Evolutionary conservation across 37 sponge, comb jelly and placozoan species (phyloP).

Genomic region (Ianthella basta): DNA sequence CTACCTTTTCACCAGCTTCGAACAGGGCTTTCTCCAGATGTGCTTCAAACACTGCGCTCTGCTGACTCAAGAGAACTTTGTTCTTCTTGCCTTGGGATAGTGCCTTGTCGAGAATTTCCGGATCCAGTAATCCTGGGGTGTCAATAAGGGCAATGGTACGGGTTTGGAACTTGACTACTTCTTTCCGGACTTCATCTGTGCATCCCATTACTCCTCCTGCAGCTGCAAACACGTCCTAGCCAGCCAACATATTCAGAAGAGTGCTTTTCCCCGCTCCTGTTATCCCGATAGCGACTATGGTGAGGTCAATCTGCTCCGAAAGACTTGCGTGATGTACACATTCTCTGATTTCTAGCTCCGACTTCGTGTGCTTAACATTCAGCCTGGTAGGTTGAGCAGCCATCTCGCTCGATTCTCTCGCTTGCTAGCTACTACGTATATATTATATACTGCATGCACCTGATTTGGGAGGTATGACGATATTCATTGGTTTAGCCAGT

Average conservation of each 20-base stretch:
- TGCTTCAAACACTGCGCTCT: no score
- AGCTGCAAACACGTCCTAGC: not conserved
- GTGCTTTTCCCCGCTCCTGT: conserved; percentile 14
- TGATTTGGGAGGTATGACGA: no score
- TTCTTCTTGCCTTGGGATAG: no score
- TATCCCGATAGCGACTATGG: not conserved
- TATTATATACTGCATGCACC: no score
- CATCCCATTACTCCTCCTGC: not conserved
- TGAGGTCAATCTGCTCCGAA: not conserved
- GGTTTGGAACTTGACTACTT: not conserved
- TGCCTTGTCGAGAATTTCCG: not conserved
- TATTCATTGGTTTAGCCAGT: no score
- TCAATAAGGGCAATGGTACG: not conserved
- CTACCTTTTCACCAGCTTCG: not conserved
- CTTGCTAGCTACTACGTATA: no score
- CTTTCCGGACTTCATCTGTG: not conserved
- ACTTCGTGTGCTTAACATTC: not conserved
- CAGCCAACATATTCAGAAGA: not conserved
- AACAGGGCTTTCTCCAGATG: not conserved
- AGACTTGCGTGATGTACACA: not conserved
- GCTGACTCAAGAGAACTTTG: not conserved
- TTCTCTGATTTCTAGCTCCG: not conserved
- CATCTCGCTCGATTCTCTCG: no score
- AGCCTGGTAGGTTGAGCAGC: not conserved
- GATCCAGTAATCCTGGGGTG: not conserved